Base-by-base conservation (phyloP, 2,797 vertebrate species). In the Halcyon badia region DNA sequence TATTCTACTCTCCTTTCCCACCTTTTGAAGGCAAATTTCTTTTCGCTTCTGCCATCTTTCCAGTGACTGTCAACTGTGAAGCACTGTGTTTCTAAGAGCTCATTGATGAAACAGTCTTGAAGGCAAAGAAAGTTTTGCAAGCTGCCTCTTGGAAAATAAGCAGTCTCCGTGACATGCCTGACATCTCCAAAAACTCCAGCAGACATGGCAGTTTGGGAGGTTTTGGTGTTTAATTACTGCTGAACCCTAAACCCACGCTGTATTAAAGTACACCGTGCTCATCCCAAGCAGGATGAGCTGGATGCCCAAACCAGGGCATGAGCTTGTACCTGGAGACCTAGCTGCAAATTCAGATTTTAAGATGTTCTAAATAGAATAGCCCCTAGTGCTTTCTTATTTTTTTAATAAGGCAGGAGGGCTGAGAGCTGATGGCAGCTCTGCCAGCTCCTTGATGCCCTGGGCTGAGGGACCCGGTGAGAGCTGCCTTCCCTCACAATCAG, bases 401-500 rank as follows among this genome's bases (percentile, higher is more conserved):
- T 51, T 79, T 11, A 14, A 2, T n/a, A 44, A 48, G 51, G 51
- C 28, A 83, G 14, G 25, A 68, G 13, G 21, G 10, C 5, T 77
- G 69, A 60, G 24, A 72, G 39, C 35, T 90, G 75, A 22, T 3
- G 0, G 2, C 1, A 4, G 26, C 24, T 81, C 41, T 25, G 3
- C 9, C 35, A 77, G 21, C 35, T 44, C 66, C 39, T 33, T 52
- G 44, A 71, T 88, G 44, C 22, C 24, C 60, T 9, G 9, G 46
- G 30, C 28, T 0, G 0, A 46, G 14, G 48, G 22, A 77, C 11
- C 7, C 4, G 6, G 8, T 1, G 5, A 68, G 30, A 70, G 11
- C n/a, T 72, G 68, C 37, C 77, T 31, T 30, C 0, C 0, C 37
- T 66, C 1, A 0, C 51, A 20, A 1, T 51, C n/a, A 30, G 48